Evolutionary conservation across 2,797 vertebrate genomes (phyloP), one percentile per base, ranked within the genome.

Genomic region (Coccyzus lansbergi): DNA sequence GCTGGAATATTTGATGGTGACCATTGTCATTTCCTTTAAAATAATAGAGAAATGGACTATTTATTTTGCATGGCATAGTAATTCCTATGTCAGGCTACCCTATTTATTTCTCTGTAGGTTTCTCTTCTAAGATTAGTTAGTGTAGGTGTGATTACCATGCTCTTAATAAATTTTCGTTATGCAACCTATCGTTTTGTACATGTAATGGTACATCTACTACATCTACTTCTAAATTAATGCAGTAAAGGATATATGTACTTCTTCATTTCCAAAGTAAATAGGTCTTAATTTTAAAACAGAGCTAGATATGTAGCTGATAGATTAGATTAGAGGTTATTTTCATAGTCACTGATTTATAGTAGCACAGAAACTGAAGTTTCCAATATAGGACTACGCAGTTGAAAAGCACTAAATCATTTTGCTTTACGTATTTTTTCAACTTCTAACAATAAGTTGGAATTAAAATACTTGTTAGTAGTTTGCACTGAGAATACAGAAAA

Each of bases 401-500:
- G 29, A 80, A 84, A 86, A 92, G 7, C 25, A 71, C 12, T 8
- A 34, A 16, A 83, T 59, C 86, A 82, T 83, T 93, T 93, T n/a
- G 21, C 51, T 67, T 86, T 86, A 75, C 75, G 62, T 76, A 70
- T 80, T 63, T 59, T 78, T 67, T n/a, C 49, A 90, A 77, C 25
- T 83, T 94, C 80, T 63, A 77, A 83, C 59, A 93, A 83, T 80
- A 87, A 83, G 25, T 33, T 70, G 55, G 33, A 92, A 75, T 65
- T 92, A 81, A 80, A 83, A 85, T 15, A 18, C 65, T 55, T 94
- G 48, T 60, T 91, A 69, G 20, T 33, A 81, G 48, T 58, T 92
- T 94, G 62, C 52, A 95, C 76, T 86, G 84, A 94, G 80, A 92
- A 93, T 82, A 58, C 33, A 88, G 68, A 87, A 93, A 95, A 95